A percentile compares a stretch with the other conserved stretches of the same genome.
Conservation (phyloP, 2,113 vertebrate species). For the Ascaphus truei region DNA sequence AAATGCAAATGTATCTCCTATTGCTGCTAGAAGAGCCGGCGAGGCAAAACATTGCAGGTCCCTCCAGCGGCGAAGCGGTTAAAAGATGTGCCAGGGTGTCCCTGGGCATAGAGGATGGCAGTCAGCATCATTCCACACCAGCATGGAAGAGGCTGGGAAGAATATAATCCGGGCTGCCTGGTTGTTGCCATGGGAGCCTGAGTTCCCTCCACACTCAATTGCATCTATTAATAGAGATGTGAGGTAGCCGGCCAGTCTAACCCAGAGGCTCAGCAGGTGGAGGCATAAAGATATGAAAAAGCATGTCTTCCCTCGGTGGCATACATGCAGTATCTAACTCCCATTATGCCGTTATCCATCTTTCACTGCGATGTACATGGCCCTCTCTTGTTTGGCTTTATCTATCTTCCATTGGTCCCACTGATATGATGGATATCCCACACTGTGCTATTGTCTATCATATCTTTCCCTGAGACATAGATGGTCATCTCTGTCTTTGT, state of each 20-base stretch:
- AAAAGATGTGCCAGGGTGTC: background rate
- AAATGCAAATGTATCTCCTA: background rate
- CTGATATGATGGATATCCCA: no score
- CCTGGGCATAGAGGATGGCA: background rate
- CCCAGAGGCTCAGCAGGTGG: background rate
- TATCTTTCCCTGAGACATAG: no score
- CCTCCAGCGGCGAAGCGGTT: background rate
- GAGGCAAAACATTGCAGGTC: fast-evolving
- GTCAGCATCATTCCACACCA: background rate
- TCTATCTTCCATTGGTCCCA: no score
- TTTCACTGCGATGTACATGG: background rate
- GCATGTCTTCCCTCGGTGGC: background rate
- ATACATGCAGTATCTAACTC: background rate
- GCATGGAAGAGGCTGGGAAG: background rate
- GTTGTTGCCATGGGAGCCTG: slow-evolving; percentile 52
- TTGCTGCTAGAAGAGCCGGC: background rate
- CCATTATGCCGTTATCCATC: background rate
- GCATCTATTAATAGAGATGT: background rate
- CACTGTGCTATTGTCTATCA: no score
- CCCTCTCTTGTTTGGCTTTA: background rate
- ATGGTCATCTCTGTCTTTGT: no score
- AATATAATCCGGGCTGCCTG: background rate
- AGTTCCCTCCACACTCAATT: slow-evolving; percentile 8
- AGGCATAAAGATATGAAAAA: background rate
- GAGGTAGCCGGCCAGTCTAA: background rate